phyloP scores from a whole-genome alignment of 2,888 invertebrate species.

The Yponomeuta plumbellus region DNA sequence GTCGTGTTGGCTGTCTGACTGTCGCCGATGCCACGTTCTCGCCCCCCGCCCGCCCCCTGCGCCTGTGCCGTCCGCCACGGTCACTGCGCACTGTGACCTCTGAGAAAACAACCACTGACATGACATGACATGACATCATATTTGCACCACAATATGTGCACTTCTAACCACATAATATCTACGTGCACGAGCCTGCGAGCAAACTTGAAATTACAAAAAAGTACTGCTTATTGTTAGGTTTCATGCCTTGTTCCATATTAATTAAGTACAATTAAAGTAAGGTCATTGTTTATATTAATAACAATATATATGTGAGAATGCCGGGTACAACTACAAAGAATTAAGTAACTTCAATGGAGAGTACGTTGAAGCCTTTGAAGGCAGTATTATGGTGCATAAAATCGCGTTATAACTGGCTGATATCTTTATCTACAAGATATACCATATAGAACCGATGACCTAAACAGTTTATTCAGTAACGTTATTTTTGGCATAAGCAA shows the following conservation, averaged over 20 bases:
- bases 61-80: constrained; percentile 53
- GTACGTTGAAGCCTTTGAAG: not conserved
- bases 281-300: constrained; percentile 16
- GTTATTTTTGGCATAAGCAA: too few relatives aligned
- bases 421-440: too few relatives aligned
- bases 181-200: not conserved
- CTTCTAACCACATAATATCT: constrained; percentile 1
- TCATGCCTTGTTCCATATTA: constrained; percentile 1
- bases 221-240: not conserved
- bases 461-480: too few relatives aligned
- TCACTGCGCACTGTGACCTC: constrained; percentile 69
- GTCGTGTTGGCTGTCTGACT: constrained; percentile 29
- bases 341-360: not conserved
- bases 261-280: constrained; percentile 11
- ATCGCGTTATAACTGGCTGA: too few relatives aligned
- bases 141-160: constrained; percentile 11
- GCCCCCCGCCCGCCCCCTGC: constrained; percentile 25
- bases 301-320: not conserved
- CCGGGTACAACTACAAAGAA: not conserved
- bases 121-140: constrained; percentile 6
- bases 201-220: not conserved
- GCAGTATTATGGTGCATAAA: not conserved
- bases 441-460: too few relatives aligned
- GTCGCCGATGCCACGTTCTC: constrained; percentile 16
- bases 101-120: constrained; percentile 44